phyloP scores from a whole-genome alignment of 1,140 invertebrate genomes.

The Pomphorhynchus laevis region DNA sequence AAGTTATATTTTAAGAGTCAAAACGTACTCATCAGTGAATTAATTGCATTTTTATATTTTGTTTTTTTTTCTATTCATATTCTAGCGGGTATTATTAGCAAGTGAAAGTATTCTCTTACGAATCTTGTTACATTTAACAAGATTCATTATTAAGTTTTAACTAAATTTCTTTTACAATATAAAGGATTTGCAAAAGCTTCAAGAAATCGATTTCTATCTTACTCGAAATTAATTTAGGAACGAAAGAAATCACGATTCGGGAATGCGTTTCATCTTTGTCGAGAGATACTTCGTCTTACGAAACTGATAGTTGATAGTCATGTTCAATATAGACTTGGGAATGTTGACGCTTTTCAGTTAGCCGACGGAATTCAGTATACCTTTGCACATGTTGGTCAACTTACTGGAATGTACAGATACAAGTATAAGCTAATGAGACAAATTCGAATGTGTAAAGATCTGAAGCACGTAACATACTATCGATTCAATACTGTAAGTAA shows the following conservation, averaged over 20 bases:
- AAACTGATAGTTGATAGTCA: slow-evolving; percentile 94
- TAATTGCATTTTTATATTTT: no score
- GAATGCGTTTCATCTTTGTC: slow-evolving; percentile 93
- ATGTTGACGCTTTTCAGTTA: slow-evolving; percentile 87
- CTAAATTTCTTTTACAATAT: no score
- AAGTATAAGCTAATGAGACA: slow-evolving; percentile 99
- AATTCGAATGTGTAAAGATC: slow-evolving; percentile 96
- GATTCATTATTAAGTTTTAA: no score
- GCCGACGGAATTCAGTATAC: slow-evolving; percentile 96
- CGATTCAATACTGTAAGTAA: slow-evolving; percentile 62
- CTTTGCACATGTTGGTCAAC: slow-evolving; percentile 88
- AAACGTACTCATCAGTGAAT: no score
- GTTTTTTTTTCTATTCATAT: no score
- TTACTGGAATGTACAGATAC: slow-evolving; percentile 98
- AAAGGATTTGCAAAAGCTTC: background rate
- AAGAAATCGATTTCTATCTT: background rate
- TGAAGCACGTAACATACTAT: slow-evolving; percentile 97
- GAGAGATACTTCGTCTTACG: slow-evolving; percentile 77
- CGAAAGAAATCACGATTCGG: slow-evolving; percentile 95
- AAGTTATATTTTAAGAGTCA: no score
- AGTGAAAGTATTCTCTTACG: no score
- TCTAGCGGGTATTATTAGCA: no score
- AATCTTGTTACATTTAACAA: no score
- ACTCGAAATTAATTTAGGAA: no score
- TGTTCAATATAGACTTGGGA: slow-evolving; percentile 90